Percentiles rank a stretch among this genome's conserved stretches.
Conservation (phyloP, 2,888 invertebrate species). For the Chironomus tentans region DNA sequence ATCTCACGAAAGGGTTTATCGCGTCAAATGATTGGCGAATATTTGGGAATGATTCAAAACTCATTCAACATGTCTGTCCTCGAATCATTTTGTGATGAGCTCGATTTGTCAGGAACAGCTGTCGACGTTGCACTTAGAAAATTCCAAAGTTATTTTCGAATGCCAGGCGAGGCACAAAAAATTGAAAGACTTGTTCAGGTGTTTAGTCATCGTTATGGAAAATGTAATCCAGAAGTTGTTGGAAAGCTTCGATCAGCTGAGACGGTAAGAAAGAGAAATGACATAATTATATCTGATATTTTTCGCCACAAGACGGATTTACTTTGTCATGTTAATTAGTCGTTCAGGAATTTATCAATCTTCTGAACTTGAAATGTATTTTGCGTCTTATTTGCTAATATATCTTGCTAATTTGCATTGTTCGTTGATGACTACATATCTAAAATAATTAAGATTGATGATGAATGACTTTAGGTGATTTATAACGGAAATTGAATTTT, state of each 20-base stretch:
- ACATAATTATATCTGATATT: too few relatives aligned
- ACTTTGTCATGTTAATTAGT: too few relatives aligned
- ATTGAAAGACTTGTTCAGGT: slow-evolving; percentile 92
- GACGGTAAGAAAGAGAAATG: slow-evolving; percentile 50
- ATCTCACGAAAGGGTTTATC: slow-evolving; percentile 94
- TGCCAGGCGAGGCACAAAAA: slow-evolving; percentile 98
- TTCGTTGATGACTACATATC: too few relatives aligned
- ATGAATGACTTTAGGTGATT: too few relatives aligned
- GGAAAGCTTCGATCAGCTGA: slow-evolving; percentile 75
- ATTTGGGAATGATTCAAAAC: slow-evolving; percentile 91
- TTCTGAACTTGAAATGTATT: too few relatives aligned
- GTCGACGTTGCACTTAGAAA: slow-evolving; percentile 93
- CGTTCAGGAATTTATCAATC: too few relatives aligned
- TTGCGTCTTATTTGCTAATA: too few relatives aligned
- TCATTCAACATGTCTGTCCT: slow-evolving; percentile 93
- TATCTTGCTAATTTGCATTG: too few relatives aligned
- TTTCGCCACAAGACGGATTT: too few relatives aligned
- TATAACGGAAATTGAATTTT: too few relatives aligned
- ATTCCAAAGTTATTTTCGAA: slow-evolving; percentile 92
- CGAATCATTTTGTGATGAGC: slow-evolving; percentile 84
- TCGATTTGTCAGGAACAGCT: slow-evolving; percentile 92
- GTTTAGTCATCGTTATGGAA: slow-evolving; percentile 87
- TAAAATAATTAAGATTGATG: too few relatives aligned
- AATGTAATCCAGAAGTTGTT: slow-evolving; percentile 87
- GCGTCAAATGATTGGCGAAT: slow-evolving; percentile 99